phyloP scores from a whole-genome alignment of 2,113 vertebrate species.

The Taurulus bubalis region DNA sequence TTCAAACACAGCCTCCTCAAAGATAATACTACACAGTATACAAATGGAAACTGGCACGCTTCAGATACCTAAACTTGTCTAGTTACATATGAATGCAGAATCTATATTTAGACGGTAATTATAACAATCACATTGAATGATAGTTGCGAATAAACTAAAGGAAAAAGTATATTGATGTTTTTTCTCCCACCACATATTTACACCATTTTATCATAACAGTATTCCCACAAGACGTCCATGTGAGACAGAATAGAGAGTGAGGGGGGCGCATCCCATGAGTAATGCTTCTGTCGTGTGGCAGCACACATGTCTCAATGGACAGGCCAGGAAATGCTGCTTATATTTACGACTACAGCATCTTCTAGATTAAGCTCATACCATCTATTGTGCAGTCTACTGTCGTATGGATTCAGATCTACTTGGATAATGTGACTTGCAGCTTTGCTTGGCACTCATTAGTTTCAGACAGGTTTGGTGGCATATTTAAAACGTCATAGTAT shows the following conservation, averaged over 20 bases:
- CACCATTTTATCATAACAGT: neutral
- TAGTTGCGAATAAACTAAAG: neutral
- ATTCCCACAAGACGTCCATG: neutral
- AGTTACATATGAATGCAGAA: no score
- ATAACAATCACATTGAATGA: neutral
- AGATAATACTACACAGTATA: neutral
- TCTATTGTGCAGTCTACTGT: neutral
- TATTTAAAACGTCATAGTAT: conserved; percentile 6
- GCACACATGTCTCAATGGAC: neutral
- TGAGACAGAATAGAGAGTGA: conserved; percentile 1
- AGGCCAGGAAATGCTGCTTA: neutral
- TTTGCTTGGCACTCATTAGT: neutral
- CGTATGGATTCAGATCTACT: neutral
- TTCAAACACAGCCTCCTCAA: no score
- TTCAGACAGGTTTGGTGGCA: neutral
- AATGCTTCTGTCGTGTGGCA: neutral
- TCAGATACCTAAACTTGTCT: neutral
- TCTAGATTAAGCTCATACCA: neutral
- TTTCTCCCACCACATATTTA: neutral
- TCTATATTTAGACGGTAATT: neutral
- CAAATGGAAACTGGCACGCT: neutral
- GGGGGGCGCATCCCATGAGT: neutral
- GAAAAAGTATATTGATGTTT: neutral
- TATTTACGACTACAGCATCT: neutral
- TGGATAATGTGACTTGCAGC: neutral